These are phyloP conservation scores for Scaptomyza reducta DNA, from an alignment of 2,888 invertebrate genomes.

Conservation along the genomic window DNA sequence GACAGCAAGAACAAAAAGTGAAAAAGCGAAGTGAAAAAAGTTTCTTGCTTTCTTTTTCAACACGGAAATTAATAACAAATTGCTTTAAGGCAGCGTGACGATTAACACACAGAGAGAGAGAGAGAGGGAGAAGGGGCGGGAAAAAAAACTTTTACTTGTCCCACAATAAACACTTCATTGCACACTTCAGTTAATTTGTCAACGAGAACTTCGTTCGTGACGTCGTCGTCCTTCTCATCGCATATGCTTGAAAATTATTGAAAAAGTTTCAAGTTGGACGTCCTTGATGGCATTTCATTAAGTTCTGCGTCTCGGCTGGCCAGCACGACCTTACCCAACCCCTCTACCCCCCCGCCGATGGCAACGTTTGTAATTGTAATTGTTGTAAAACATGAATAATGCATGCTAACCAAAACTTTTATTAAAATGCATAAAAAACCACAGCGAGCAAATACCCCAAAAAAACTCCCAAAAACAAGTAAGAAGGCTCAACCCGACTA, in stretches of 20 bases:
- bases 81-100: conserved; percentile 71
- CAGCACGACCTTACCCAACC: neutral
- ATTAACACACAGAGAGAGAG: conserved; percentile 29
- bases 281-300: conserved; percentile 72
- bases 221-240: conserved; percentile 22
- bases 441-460: conserved; percentile 17
- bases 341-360: neutral
- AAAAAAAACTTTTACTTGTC: conserved; percentile 58
- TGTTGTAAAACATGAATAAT: conserved; percentile 75
- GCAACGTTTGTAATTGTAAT: conserved; percentile 60
- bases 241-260: conserved; percentile 72
- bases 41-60: conserved; percentile 56
- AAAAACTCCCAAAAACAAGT: conserved; percentile 3
- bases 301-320: conserved; percentile 17
- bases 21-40: conserved; percentile 42
- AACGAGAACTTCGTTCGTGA: conserved; percentile 49
- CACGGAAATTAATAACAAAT: conserved; percentile 80
- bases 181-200: conserved; percentile 79
- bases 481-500: no score
- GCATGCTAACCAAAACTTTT: conserved; percentile 69
- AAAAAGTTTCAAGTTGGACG: conserved; percentile 62
- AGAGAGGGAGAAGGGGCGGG: conserved; percentile 19
- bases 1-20: neutral
- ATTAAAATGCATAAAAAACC: conserved; percentile 67
- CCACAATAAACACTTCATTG: conserved; percentile 80